A percentile compares a stretch with the other conserved stretches of the same genome.
These are phyloP conservation scores for Mythimna albipuncta DNA, from an alignment of 2,888 invertebrate genomes.

Conservation along the genomic window DNA sequence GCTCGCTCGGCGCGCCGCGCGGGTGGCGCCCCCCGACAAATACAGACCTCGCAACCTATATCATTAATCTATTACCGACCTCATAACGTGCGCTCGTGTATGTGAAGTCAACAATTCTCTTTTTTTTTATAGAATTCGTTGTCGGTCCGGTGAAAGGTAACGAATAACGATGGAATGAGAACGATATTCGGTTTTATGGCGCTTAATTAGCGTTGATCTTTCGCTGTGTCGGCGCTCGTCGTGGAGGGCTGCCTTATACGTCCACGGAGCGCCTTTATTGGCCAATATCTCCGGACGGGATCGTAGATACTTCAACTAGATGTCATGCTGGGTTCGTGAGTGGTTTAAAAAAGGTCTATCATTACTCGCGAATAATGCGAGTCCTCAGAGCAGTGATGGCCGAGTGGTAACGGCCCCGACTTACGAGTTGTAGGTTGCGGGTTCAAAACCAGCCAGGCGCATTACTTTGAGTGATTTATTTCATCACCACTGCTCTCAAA, in stretches of 20 bases:
- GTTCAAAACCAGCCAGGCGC: too few species aligned
- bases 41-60: slow-evolving; percentile 85
- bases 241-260: slow-evolving; percentile 78
- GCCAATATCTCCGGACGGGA: slow-evolving; percentile 77
- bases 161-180: slow-evolving; percentile 82
- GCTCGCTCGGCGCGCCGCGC: slow-evolving; percentile 70
- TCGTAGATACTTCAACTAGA: slow-evolving; percentile 81
- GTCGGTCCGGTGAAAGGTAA: slow-evolving; percentile 85
- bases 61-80: slow-evolving; percentile 89
- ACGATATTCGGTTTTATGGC: slow-evolving; percentile 88
- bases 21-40: slow-evolving; percentile 77
- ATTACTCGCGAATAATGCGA: slow-evolving; percentile 64
- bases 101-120: slow-evolving; percentile 69
- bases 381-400: slow-evolving; percentile 3
- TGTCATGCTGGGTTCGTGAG: slow-evolving; percentile 74
- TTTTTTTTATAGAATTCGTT: slow-evolving; percentile 78
- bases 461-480: too few species aligned
- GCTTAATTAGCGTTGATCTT: slow-evolving; percentile 87
- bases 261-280: slow-evolving; percentile 79
- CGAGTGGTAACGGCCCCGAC: too few species aligned
- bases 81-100: slow-evolving; percentile 82
- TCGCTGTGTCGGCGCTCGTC: slow-evolving; percentile 81
- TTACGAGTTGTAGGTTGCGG: too few species aligned
- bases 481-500: too few species aligned
- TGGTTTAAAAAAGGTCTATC: slow-evolving; percentile 71